Conservation (phyloP, 2,113 vertebrate genomes). For the Uria lomvia region DNA sequence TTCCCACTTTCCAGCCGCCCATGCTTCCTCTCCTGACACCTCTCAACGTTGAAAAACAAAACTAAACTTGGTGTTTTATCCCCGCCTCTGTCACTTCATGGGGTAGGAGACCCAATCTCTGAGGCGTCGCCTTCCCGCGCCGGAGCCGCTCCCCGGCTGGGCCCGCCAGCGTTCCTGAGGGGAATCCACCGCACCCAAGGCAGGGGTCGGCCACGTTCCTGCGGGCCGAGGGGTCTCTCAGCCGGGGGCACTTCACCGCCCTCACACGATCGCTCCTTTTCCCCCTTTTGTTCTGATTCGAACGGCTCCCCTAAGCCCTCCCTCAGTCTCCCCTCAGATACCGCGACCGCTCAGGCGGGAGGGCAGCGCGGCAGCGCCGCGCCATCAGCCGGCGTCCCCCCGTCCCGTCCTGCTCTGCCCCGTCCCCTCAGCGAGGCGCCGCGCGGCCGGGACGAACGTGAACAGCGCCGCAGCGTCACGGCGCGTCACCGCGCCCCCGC, state of each 20-base stretch:
- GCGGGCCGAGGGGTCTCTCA: fast-evolving
- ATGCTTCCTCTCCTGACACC: background rate
- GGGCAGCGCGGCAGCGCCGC: background rate
- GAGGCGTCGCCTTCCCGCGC: fast-evolving
- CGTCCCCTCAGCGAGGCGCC: background rate
- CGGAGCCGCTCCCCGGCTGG: background rate
- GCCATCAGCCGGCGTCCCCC: too few species aligned
- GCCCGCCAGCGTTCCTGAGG: background rate
- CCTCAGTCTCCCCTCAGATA: background rate
- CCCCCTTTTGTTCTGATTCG: background rate
- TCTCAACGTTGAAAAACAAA: background rate
- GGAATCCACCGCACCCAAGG: background rate
- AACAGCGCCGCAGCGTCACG: background rate
- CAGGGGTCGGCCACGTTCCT: fast-evolving
- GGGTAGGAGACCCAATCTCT: too few species aligned
- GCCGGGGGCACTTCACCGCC: background rate
- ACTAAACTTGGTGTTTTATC: background rate
- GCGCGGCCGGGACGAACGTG: background rate
- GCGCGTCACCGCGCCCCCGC: background rate
- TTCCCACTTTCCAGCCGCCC: background rate
- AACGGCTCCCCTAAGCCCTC: background rate
- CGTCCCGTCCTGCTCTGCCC: background rate
- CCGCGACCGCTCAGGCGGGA: background rate
- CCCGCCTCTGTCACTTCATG: background rate
- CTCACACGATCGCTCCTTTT: fast-evolving